Percentiles rank a stretch among this genome's conserved stretches.
Evolutionary conservation across 2,888 invertebrate genomes (phyloP).

Genomic region (Craniophora ligustri): DNA sequence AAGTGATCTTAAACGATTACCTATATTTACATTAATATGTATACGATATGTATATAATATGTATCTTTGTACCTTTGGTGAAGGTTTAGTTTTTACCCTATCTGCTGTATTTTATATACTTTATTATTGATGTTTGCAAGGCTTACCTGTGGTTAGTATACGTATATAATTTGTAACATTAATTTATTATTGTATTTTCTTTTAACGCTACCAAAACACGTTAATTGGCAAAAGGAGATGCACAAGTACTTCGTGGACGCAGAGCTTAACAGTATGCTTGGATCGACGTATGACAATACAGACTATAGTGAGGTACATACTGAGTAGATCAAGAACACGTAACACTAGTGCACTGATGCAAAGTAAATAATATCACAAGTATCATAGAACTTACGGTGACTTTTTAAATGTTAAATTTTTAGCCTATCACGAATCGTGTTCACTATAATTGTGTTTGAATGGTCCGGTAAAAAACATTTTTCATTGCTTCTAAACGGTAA

Average conservation of each 20-base stretch:
- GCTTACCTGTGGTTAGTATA: conserved; percentile 44
- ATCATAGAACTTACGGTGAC: conserved; percentile 48
- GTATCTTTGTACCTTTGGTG: conserved; percentile 24
- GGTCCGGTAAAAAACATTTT: conserved; percentile 32
- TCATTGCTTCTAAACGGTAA: conserved; percentile 36
- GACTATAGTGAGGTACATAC: conserved; percentile 86
- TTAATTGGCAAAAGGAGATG: conserved; percentile 91
- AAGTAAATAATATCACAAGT: conserved; percentile 49
- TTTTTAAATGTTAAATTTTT: conserved; percentile 8
- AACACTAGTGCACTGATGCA: conserved; percentile 44
- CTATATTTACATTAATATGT: conserved; percentile 14
- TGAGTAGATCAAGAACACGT: conserved; percentile 59
- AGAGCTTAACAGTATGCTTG: conserved; percentile 93
- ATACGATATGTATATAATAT: conserved; percentile 13
- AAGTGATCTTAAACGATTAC: no score
- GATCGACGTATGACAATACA: conserved; percentile 89
- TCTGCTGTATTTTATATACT: conserved; percentile 37
- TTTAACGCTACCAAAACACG: conserved; percentile 86
- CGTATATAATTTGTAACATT: conserved; percentile 65
- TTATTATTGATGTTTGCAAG: conserved; percentile 37
- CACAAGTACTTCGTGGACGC: conserved; percentile 95
- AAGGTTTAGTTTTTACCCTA: conserved; percentile 8
- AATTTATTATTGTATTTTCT: conserved; percentile 80
- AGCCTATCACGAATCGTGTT: conserved; percentile 33
- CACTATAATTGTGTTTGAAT: conserved; percentile 28